Percentiles rank a stretch among this genome's conserved stretches.
These are phyloP conservation scores for Periophthalmus modestus DNA, from an alignment of 2,113 vertebrate species.

Conservation along the genomic window DNA sequence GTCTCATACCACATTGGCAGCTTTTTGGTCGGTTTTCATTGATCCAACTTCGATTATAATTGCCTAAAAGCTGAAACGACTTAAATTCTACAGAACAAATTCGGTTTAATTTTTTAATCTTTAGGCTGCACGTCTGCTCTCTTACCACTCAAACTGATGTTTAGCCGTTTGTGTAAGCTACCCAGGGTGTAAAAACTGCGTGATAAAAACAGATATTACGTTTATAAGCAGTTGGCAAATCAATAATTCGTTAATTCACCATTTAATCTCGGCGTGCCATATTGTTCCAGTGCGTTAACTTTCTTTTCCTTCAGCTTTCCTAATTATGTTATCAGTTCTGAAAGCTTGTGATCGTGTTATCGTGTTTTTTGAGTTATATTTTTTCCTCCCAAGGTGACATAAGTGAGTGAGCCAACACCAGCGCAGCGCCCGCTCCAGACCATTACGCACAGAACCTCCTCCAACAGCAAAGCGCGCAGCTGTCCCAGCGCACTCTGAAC, in stretches of 20 bases:
- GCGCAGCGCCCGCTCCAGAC: slow-evolving; percentile 9
- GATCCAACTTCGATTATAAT: background rate
- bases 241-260: background rate
- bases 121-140: too few relatives aligned
- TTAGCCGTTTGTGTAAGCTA: background rate
- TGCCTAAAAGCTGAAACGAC: background rate
- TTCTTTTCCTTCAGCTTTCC: background rate
- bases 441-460: slow-evolving; percentile 5
- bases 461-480: slow-evolving; percentile 33
- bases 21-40: background rate
- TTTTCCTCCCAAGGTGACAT: background rate
- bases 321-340: background rate
- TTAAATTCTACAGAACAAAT: background rate
- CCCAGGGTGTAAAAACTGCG: background rate
- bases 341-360: background rate
- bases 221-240: background rate
- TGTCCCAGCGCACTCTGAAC: slow-evolving; percentile 14
- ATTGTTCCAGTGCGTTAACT: background rate
- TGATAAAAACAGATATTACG: background rate
- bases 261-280: background rate
- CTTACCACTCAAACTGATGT: too few relatives aligned
- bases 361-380: background rate
- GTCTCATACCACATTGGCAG: background rate
- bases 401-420: background rate
- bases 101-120: background rate